phyloP scores from a whole-genome alignment of 2,797 vertebrate species.

The Picus viridis region DNA sequence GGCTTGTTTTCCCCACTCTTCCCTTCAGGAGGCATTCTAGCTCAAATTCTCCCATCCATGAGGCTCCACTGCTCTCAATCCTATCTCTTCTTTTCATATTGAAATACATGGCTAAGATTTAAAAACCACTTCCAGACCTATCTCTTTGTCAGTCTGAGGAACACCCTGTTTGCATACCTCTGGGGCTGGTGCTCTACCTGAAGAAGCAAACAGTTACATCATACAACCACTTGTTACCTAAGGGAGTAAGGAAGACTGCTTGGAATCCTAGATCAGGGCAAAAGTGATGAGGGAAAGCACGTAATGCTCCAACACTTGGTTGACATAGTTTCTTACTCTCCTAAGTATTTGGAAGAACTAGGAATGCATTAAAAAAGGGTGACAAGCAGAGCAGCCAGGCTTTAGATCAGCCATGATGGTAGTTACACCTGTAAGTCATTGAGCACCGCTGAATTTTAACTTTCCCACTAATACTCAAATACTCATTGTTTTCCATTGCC shows the following conservation, averaged over 20 bases:
- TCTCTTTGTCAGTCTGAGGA: background rate
- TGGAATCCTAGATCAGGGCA: background rate
- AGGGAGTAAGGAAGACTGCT: background rate
- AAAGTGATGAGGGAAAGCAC: background rate
- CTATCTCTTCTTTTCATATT: background rate
- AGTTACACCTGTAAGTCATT: background rate
- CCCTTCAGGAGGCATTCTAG: background rate
- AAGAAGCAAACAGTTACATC: background rate
- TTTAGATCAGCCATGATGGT: background rate
- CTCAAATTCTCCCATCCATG: background rate
- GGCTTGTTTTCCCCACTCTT: background rate
- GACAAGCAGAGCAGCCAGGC: background rate
- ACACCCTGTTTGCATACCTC: background rate
- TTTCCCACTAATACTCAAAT: background rate
- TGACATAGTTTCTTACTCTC: background rate
- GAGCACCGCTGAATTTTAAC: background rate
- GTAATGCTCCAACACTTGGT: background rate
- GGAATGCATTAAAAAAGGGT: background rate
- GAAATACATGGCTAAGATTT: background rate
- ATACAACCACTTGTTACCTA: background rate
- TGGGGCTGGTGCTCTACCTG: background rate
- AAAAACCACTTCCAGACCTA: background rate
- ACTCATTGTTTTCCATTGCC: background rate
- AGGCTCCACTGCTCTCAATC: background rate
- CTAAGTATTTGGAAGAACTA: constrained; percentile 5